Conservation (phyloP, 2,113 vertebrate genomes). For the Monarcha castaneiventris region DNA sequence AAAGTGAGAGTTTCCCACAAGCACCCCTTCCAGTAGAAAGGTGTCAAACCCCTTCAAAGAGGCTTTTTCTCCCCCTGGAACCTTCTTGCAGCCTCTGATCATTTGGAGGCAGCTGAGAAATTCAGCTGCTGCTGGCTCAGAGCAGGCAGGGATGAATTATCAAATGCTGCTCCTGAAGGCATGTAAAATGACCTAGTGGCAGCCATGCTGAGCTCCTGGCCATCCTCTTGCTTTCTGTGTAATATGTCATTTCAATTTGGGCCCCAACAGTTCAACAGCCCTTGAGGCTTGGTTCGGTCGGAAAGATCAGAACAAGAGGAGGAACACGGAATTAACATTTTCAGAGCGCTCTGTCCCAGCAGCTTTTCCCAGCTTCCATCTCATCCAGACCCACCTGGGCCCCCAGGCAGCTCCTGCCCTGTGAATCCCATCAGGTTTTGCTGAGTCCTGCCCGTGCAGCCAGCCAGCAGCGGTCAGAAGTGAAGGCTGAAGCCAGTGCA, state of each 20-base stretch:
- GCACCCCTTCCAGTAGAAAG: not conserved
- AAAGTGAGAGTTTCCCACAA: not conserved
- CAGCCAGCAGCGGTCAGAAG: not conserved
- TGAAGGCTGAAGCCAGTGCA: not conserved
- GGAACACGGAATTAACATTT: not conserved
- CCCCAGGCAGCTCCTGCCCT: not conserved
- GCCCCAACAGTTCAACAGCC: not conserved
- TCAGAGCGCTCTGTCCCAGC: not conserved
- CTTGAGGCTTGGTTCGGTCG: not conserved
- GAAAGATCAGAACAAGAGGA: not conserved
- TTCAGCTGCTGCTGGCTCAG: not conserved
- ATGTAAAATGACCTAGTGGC: not conserved
- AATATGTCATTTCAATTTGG: conserved; percentile 34
- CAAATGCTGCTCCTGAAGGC: conserved; percentile 1
- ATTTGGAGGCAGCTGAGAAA: not conserved
- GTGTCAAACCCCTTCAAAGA: not conserved
- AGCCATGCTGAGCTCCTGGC: not conserved
- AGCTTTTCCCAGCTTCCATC: not conserved
- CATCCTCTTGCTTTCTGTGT: not conserved
- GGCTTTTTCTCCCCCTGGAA: not conserved
- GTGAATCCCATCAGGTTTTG: not conserved
- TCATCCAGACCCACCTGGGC: not conserved
- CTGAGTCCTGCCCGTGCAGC: not conserved
- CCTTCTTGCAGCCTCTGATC: not conserved
- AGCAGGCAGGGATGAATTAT: not conserved